phyloP scores from a whole-genome alignment of 2,888 invertebrate genomes.

The Pachydiplax longipennis region DNA sequence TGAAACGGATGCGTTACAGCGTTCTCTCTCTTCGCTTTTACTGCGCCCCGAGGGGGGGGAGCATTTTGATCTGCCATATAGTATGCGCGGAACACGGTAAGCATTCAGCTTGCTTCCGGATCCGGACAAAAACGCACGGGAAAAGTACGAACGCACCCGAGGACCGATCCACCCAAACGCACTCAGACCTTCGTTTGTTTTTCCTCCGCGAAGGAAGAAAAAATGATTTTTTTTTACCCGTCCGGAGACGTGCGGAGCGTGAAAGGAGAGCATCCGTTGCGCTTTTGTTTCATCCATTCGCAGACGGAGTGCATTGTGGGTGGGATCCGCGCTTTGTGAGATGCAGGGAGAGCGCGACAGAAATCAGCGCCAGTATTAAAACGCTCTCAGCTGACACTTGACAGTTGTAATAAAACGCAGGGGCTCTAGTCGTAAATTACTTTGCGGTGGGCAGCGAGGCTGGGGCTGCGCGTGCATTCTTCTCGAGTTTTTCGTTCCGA shows the following conservation, averaged over 20 bases:
- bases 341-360: not conserved
- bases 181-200: not conserved
- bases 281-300: not conserved
- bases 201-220: not conserved
- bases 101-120: slow-evolving; percentile 6
- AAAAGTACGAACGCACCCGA: not conserved
- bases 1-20: slow-evolving; percentile 12
- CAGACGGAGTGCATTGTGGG: slow-evolving; percentile 3
- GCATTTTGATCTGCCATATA: not conserved
- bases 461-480: not conserved
- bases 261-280: not conserved
- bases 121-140: not conserved
- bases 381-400: slow-evolving; percentile 42
- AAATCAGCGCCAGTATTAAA: slow-evolving; percentile 41
- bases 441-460: slow-evolving; percentile 12
- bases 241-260: not conserved
- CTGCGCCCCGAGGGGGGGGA: not conserved
- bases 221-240: not conserved
- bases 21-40: not conserved
- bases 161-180: not conserved
- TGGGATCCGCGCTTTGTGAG: not conserved
- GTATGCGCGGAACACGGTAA: not conserved
- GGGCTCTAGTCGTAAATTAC: slow-evolving; percentile 22
- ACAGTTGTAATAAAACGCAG: slow-evolving; percentile 43
- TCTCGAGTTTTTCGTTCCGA: not conserved